Evolutionary conservation across 1,140 invertebrate genomes (phyloP).

Genomic region (Drosophila ogumai): DNA sequence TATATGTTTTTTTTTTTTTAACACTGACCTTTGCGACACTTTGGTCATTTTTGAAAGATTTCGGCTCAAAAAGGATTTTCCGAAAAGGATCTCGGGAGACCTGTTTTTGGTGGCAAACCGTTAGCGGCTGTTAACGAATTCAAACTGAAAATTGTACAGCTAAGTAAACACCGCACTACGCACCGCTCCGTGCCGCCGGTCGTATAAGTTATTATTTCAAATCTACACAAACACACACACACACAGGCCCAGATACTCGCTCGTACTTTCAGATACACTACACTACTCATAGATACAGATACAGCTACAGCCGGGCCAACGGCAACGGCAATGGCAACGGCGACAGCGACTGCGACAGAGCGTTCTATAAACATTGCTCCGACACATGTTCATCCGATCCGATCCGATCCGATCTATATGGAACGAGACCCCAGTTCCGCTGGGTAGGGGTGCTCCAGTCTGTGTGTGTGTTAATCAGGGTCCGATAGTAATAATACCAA

Average conservation of each 20-base stretch:
- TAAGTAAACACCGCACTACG: constrained; percentile 72
- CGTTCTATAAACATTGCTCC: constrained; percentile 39
- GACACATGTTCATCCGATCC: constrained; percentile 34
- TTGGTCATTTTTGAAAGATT: constrained; percentile 29
- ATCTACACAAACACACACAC: constrained; percentile 44
- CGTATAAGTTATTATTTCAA: constrained; percentile 80
- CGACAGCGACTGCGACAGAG: constrained; percentile 14
- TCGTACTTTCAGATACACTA: constrained; percentile 27
- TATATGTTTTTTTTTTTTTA: background rate
- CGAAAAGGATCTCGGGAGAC: constrained; percentile 24
- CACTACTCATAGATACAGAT: constrained; percentile 38
- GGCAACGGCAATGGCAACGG: background rate
- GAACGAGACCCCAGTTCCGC: constrained; percentile 32
- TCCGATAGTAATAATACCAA: constrained; percentile 24
- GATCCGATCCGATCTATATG: constrained; percentile 42
- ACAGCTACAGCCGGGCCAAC: background rate
- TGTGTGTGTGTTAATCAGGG: constrained; percentile 25
- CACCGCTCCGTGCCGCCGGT: constrained; percentile 56
- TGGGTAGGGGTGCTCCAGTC: background rate
- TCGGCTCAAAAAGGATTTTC: background rate
- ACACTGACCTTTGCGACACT: constrained; percentile 41
- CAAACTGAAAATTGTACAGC: constrained; percentile 64
- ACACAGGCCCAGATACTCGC: constrained; percentile 19
- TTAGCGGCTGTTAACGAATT: constrained; percentile 80
- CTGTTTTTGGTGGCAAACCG: constrained; percentile 53